These are phyloP conservation scores for Scleropages formosus DNA, from an alignment of 2,797 vertebrate species.

Conservation along the genomic window DNA sequence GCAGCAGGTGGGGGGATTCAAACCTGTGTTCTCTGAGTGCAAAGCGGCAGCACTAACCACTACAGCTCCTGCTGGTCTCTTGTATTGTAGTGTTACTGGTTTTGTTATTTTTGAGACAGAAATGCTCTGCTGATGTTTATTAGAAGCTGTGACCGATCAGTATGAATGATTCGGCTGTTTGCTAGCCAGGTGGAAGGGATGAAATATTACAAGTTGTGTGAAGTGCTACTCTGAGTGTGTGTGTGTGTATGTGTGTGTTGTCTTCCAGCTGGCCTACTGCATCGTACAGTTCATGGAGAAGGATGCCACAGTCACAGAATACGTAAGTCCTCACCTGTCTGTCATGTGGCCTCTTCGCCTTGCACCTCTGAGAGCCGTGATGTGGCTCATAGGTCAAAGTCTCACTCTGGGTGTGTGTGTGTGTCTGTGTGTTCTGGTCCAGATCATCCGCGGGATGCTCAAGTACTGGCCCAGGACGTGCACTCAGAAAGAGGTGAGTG, in stretches of 20 bases:
- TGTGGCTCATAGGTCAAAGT: neutral
- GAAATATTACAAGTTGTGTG: too few species aligned
- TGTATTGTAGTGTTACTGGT: too few species aligned
- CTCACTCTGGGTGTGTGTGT: neutral
- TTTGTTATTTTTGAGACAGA: too few species aligned
- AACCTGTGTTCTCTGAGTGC: too few species aligned
- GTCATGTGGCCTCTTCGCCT: neutral
- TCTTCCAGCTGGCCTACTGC: constrained; percentile 84
- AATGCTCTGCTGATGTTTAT: too few species aligned
- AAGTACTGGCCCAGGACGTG: constrained; percentile 95
- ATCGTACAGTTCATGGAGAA: constrained; percentile 94
- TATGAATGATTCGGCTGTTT: too few species aligned
- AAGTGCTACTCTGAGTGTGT: neutral
- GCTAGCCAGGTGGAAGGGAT: too few species aligned
- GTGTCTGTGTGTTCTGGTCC: neutral
- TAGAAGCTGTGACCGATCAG: too few species aligned
- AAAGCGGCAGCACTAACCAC: too few species aligned
- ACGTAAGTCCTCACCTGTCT: constrained; percentile 66
- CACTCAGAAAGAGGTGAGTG: constrained; percentile 88
- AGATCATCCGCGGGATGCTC: constrained; percentile 89
- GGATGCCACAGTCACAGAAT: constrained; percentile 88
- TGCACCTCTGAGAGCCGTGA: neutral
- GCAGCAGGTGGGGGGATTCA: too few species aligned
- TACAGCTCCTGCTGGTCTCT: too few species aligned
- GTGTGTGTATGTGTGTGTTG: neutral